Evolutionary conservation across 2,888 invertebrate genomes (phyloP), one percentile per base, ranked within the genome.

Genomic region (Orthosia cruda): DNA sequence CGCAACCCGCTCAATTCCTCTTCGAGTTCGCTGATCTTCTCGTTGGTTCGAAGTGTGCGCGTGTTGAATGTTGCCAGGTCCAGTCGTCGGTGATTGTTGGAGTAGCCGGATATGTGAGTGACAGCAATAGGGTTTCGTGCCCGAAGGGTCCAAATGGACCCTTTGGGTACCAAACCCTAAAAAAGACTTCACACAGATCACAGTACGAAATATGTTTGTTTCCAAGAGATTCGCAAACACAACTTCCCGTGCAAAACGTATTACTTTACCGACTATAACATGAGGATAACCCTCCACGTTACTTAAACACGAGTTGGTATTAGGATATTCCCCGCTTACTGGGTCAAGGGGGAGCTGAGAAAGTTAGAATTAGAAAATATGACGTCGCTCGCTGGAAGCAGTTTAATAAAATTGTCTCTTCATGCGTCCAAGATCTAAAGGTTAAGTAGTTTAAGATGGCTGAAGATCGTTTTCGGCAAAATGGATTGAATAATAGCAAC

Each of bases 361-460:
- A 84, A 58, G 63, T 81, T 74, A 77, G 61, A 54, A 61, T 80
- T 70, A 84, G 72, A 80, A 81, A 63, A 71, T 62, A 57, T 57
- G 26, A 26, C 54, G 70, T 12, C 32, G 3, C 55, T 40, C 4
- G 23, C 23, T 57, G 23, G 20, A 62, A 65, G 15, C 18, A 52
- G 45, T 54, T 63, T 65, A 23, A 64, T 80, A 55, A 77, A 74
- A 52, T 32, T 72, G 11, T 49, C n/a, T 72, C 47, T 58, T 58
- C 20, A 13, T 23, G 23, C 68, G 2, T 23, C 16, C 62, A 26
- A 50, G 26, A 54, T 11, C 3, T 15, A 5, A 49, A 18, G 20
- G 16, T 45, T 57, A 40, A 63, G 40, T 50, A 18, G 50, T 32
- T 23, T 52, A 47, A 20, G 4, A 47, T 20, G 2, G 3, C 16